Evolutionary conservation across 1,140 invertebrate genomes (phyloP).

Genomic region (Bradysia coprophila): DNA sequence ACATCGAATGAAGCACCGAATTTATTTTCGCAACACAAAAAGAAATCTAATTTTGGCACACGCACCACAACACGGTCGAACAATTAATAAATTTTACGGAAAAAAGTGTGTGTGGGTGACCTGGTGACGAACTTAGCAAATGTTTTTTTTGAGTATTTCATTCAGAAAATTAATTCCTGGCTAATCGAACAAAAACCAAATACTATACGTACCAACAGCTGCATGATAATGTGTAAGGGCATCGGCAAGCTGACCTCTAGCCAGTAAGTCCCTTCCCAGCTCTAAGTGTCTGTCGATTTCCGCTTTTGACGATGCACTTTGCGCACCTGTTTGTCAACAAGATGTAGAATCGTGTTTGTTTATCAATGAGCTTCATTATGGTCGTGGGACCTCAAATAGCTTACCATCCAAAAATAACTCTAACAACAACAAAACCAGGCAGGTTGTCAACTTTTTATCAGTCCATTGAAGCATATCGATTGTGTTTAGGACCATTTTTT

Average conservation of each 20-base stretch:
- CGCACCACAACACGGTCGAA: too few species aligned
- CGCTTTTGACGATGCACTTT: slow-evolving; percentile 37
- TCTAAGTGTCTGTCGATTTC: slow-evolving; percentile 89
- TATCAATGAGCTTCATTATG: not conserved
- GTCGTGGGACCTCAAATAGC: not conserved
- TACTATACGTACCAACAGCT: slow-evolving; percentile 90
- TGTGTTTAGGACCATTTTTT: not conserved
- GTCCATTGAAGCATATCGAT: slow-evolving; percentile 4
- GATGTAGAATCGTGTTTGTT: not conserved
- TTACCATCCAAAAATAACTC: slow-evolving; percentile 21
- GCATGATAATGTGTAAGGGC: slow-evolving; percentile 95
- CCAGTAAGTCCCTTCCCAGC: slow-evolving; percentile 76
- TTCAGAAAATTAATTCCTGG: too few species aligned
- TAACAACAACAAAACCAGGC: slow-evolving; percentile 15
- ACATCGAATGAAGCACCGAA: too few species aligned
- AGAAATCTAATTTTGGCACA: too few species aligned
- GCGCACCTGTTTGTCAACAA: slow-evolving; percentile 31
- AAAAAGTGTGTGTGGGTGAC: too few species aligned
- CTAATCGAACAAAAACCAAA: too few species aligned
- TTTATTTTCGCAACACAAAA: too few species aligned
- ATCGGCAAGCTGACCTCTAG: slow-evolving; percentile 84
- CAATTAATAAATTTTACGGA: too few species aligned
- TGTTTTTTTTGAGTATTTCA: too few species aligned
- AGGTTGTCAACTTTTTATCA: slow-evolving; percentile 18
- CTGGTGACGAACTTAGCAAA: too few species aligned